phyloP scores from a whole-genome alignment of 2,113 vertebrate species.

The Xenus cinereus region DNA sequence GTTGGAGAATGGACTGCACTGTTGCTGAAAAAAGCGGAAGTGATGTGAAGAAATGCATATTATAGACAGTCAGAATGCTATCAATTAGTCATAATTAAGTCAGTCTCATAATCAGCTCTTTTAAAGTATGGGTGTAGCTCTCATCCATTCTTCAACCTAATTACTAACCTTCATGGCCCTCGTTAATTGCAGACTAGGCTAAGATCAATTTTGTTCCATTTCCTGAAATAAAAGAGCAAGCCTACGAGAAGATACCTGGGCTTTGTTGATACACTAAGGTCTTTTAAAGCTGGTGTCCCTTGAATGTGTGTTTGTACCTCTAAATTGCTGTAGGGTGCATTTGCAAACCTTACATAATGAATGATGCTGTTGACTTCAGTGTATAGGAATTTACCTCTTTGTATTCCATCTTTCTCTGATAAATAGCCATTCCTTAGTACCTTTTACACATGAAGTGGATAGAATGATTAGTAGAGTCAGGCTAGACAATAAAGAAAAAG shows the following conservation, averaged over 20 bases:
- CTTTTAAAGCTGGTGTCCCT: neutral
- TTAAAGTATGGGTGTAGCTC: neutral
- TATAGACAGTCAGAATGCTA: neutral
- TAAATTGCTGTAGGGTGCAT: neutral
- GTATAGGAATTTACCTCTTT: neutral
- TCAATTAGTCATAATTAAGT: neutral
- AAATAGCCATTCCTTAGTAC: neutral
- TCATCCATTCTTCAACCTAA: neutral
- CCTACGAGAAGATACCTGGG: neutral
- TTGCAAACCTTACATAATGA: neutral
- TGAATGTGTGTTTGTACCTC: neutral
- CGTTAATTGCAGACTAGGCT: neutral
- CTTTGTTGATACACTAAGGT: neutral
- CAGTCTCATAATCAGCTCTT: neutral
- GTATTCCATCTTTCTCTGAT: neutral
- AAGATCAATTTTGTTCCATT: neutral
- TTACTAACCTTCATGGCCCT: neutral
- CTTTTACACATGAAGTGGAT: neutral
- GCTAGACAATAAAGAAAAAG: neutral
- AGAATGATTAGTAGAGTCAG: neutral
- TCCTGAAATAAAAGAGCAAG: neutral
- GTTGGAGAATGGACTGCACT: neutral
- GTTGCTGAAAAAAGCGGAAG: neutral
- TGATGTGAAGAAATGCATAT: neutral
- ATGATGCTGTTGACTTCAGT: neutral